phyloP scores from a whole-genome alignment of 2,888 invertebrate species.

The Eueremaeus valkanovi region DNA sequence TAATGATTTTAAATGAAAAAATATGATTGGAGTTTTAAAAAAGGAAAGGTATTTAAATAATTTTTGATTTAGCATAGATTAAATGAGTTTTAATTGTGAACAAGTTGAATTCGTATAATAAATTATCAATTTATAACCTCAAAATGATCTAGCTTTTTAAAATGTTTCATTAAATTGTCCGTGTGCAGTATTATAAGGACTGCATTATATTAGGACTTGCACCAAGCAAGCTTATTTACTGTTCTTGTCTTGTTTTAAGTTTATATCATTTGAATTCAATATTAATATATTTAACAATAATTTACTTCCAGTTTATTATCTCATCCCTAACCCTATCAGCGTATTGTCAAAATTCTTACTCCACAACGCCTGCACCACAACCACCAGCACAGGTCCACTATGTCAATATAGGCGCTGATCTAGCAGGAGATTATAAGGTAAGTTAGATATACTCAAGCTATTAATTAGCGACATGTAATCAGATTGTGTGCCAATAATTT shows the following conservation, averaged over 20 bases:
- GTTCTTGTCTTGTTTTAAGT: not conserved
- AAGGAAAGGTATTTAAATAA: too few relatives aligned
- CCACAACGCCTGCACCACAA: slow-evolving; percentile 39
- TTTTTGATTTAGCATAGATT: too few relatives aligned
- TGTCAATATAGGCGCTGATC: slow-evolving; percentile 46
- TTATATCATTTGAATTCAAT: not conserved
- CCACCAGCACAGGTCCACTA: slow-evolving; percentile 48
- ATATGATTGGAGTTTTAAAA: too few relatives aligned
- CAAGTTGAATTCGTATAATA: not conserved
- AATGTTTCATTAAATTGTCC: not conserved
- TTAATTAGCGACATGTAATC: not conserved
- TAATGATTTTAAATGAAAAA: too few relatives aligned
- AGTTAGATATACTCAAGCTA: not conserved
- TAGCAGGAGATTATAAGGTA: slow-evolving; percentile 47
- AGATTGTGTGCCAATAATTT: not conserved
- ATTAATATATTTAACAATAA: not conserved
- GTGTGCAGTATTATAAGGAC: not conserved
- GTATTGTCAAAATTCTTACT: not conserved
- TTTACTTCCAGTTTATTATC: not conserved
- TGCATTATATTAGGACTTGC: not conserved
- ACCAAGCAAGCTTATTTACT: not conserved
- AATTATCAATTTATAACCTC: not conserved
- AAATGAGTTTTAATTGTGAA: too few relatives aligned
- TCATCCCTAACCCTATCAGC: not conserved
- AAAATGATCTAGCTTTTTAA: not conserved